Evolutionary conservation across 1,140 invertebrate species (phyloP), one percentile per base, ranked within the genome.

Genomic region (Sycophila sp.): DNA sequence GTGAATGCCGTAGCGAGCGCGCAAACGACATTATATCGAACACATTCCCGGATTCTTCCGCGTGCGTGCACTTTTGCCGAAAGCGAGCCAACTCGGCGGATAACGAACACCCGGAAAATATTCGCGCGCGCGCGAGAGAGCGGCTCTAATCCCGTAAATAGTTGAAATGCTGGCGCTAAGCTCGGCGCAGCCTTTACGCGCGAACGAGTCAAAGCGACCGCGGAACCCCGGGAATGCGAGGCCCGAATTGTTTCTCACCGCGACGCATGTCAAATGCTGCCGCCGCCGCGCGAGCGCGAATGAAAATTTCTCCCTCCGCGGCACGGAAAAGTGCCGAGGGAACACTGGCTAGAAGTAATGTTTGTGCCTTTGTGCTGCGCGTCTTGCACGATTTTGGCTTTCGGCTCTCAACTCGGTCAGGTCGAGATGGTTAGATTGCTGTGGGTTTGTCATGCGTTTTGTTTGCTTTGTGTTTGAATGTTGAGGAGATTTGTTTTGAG

Each of bases 161-260:
- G 76, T 81, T 79, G 75, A 79, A 81, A 82, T 81, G 62, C 75
- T 79, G n/a, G n/a, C n/a, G 70, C 74, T 73, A 75, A 75, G 63
- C 60, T 64, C 55, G 51, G 72, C 73, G 76, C 74, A 51, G 74
- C 69, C 13, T 4, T 13, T 60, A 70, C 63, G 65, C 72, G 72
- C 69, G 59, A 64, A 53, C 47, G 56, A 76, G 69, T 77, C 82
- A 83, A 83, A 83, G 81, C 77, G 73, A 82, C 82, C 82, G 72
- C 82, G 73, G 42, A 76, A 79, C 71, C 73, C 72, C 32, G 73
- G 72, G 75, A 77, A 81, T 81, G 77, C 70, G 76, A 77, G 78
- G 65, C 59, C 75, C 69, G 73, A 75, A 75, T 75, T 77, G 80
- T 79, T 73, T 80, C 78, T 80, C 77, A 77, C 69, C 69, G 49